Evolutionary conservation across 2,888 invertebrate genomes (phyloP), one percentile per base, ranked within the genome.

Genomic region (Tipula lateralis): DNA sequence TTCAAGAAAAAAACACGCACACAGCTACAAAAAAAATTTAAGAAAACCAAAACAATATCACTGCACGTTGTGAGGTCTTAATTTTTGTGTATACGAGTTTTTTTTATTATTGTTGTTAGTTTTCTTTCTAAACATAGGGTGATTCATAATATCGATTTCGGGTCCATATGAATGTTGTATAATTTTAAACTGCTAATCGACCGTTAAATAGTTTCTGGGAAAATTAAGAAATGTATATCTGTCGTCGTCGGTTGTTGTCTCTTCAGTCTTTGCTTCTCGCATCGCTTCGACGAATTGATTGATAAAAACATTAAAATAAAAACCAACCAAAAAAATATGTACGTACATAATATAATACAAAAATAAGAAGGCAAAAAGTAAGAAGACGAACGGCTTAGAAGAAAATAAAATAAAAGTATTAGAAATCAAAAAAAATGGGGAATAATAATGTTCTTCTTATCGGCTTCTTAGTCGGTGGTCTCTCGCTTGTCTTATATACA

Each of bases 31-130:
- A 1, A 66, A 66, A 24, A 24, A 24, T 66, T 44, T 66, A 66
- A 66, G 66, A 66, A 24, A 66, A 66, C 66, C 66, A 66, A 66
- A 66, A 66, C 66, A 66, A 66, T 66, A 66, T 66, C 66, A 24
- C 66, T 24, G 66, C 82, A 82, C 82, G 32, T 30, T 82, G 82
- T 82, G 82, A 82, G 82, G 82, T 82, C 82, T 82, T 82, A 82
- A 82, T 82, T 82, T 82, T 82, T 32, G 29, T 82, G 82, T 30
- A 30, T 66, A 66, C 66, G 66, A 66, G 66, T 29, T 81, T 81
- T 29, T 81, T 29, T 50, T 66, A 29, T 66, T 80, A 29, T 82
- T 82, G 82, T 82, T 82, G 82, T 82, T 82, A 29, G 82, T 82
- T 82, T 82, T 82, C 32, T 82, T 82, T 82, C 32, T 29, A 30